Percentiles rank a stretch among this genome's conserved stretches.
Evolutionary conservation across 2,113 vertebrate species (phyloP).

Genomic region (Atherinomorus stipes): DNA sequence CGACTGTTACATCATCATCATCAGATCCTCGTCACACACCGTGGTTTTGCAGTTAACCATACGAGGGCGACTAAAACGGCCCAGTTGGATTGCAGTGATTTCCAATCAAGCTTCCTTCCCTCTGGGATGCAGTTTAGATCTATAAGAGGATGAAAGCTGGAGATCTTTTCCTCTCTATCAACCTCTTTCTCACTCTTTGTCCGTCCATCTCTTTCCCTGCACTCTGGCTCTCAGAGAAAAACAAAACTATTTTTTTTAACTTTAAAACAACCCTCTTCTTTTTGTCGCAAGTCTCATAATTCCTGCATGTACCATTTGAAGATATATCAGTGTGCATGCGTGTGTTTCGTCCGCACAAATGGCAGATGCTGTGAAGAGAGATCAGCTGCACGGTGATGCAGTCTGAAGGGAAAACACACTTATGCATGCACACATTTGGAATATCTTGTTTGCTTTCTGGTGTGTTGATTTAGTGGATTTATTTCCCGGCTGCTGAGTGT

Average conservation of each 20-base stretch:
- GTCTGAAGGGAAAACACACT: slow-evolving; percentile 33
- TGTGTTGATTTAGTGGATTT: slow-evolving; percentile 27
- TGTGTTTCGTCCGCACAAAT: slow-evolving; percentile 17
- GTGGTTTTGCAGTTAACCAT: too few relatives aligned
- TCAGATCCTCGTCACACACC: too few relatives aligned
- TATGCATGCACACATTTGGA: slow-evolving; percentile 8
- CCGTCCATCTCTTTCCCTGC: slow-evolving; percentile 13
- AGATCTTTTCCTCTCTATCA: background rate
- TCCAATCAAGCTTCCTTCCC: slow-evolving; percentile 34
- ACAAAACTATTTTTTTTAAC: background rate
- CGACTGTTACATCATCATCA: too few relatives aligned
- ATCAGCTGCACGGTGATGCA: slow-evolving; percentile 24
- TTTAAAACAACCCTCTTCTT: slow-evolving; percentile 38
- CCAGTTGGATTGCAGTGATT: slow-evolving; percentile 17
- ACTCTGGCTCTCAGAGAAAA: slow-evolving; percentile 13
- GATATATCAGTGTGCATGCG: background rate
- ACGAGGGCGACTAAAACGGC: too few relatives aligned
- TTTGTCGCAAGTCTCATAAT: slow-evolving; percentile 42
- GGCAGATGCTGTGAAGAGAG: slow-evolving; percentile 34
- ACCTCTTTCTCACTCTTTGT: slow-evolving; percentile 15
- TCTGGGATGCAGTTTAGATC: slow-evolving; percentile 19
- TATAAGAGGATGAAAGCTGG: slow-evolving; percentile 37
- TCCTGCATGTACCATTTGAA: slow-evolving; percentile 3
- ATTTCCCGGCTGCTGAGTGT: slow-evolving; percentile 17
- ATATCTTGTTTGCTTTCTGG: slow-evolving; percentile 21